These are phyloP conservation scores for Galeruca laticollis DNA, from an alignment of 2,888 invertebrate genomes.

Conservation along the genomic window DNA sequence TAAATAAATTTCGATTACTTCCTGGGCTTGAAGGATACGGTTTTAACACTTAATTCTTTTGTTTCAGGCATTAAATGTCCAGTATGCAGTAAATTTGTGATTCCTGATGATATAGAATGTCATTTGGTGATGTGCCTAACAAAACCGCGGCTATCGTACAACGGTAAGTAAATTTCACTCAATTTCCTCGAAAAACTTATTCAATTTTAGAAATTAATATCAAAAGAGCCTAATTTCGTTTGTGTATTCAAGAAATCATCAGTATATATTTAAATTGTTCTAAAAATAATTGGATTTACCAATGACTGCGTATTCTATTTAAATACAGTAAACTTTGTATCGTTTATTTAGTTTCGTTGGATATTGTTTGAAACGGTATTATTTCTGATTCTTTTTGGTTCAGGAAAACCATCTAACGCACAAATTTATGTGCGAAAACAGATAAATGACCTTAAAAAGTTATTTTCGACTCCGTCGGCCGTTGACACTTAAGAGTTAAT, in stretches of 20 bases:
- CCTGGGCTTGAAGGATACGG: too few relatives aligned
- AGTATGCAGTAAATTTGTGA: conserved; percentile 97
- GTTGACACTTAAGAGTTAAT: conserved; percentile 22
- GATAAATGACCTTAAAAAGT: conserved; percentile 29
- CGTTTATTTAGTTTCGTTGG: too few relatives aligned
- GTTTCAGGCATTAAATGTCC: conserved; percentile 97
- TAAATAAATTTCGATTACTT: too few relatives aligned
- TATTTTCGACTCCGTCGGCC: conserved; percentile 28
- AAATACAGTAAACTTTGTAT: too few relatives aligned
- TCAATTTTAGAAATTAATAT: neutral
- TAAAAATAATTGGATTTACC: neutral
- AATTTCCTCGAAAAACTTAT: too few relatives aligned
- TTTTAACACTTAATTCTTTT: conserved; percentile 50
- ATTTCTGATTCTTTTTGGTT: neutral
- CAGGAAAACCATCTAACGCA: neutral
- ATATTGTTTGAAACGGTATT: neutral
- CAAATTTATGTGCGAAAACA: conserved; percentile 15
- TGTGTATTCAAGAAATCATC: neutral
- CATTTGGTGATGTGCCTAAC: conserved; percentile 99
- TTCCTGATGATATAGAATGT: conserved; percentile 99
- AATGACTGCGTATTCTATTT: neutral
- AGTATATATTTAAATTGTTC: neutral
- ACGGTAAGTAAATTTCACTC: conserved; percentile 77
- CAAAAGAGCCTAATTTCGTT: neutral
- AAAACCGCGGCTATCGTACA: conserved; percentile 98